These are phyloP conservation scores for Chaetoderma sp. DNA, from an alignment of 2,888 invertebrate genomes.

Conservation along the genomic window DNA sequence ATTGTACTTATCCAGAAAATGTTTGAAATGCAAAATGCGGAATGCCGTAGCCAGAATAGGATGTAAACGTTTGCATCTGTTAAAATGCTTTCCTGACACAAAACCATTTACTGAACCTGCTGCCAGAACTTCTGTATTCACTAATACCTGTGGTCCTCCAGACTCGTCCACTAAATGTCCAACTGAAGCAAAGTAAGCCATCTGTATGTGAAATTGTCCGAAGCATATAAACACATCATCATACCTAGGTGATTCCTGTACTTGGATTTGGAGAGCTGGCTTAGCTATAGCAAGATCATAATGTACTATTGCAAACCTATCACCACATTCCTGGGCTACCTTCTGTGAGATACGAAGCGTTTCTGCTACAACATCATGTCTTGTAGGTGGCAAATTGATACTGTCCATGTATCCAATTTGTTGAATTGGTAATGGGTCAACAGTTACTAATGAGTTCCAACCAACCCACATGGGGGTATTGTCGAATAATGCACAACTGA, in stretches of 20 bases:
- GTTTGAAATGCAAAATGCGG: too few species aligned
- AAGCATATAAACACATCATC: conserved; percentile 39
- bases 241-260: conserved; percentile 28
- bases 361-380: conserved; percentile 30
- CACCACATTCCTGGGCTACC: too few species aligned
- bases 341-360: too few species aligned
- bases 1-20: too few species aligned
- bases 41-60: too few species aligned
- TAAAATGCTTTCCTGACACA: too few species aligned
- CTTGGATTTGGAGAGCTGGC: conserved; percentile 40
- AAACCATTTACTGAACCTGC: too few species aligned
- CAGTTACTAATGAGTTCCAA: conserved; percentile 20
- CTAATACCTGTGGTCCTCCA: too few species aligned
- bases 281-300: conserved; percentile 37
- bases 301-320: conserved; percentile 27
- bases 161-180: conserved; percentile 38
- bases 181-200: conserved; percentile 37
- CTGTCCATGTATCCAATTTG: conserved; percentile 34
- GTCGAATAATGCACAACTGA: too few species aligned
- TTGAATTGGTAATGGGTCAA: conserved; percentile 29
- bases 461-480: too few species aligned
- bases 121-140: too few species aligned
- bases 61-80: too few species aligned
- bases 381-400: conserved; percentile 23
- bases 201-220: conserved; percentile 37